These are phyloP conservation scores for Dasysyrphus tricinctus DNA, from an alignment of 2,888 invertebrate genomes.

Conservation along the genomic window DNA sequence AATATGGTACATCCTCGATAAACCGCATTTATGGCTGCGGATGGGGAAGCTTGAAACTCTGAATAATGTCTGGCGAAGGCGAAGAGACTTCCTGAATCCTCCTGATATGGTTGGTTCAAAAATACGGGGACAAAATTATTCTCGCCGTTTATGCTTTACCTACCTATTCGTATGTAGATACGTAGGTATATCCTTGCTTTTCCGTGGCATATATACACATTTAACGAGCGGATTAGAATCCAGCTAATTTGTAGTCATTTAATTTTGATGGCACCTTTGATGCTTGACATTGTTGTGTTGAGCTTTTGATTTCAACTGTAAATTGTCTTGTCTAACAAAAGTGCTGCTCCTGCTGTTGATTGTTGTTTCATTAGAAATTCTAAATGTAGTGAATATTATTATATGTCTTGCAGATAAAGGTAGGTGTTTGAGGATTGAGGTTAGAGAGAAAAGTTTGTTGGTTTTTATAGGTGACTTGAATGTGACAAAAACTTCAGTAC, in stretches of 20 bases:
- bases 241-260: constrained; percentile 71
- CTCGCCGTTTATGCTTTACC: neutral
- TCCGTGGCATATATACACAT: constrained; percentile 26
- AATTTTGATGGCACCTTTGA: constrained; percentile 72
- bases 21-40: constrained; percentile 52
- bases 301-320: constrained; percentile 70
- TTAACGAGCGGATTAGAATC: constrained; percentile 73
- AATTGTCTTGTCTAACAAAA: constrained; percentile 43
- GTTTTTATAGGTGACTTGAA: neutral
- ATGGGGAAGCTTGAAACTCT: constrained; percentile 6
- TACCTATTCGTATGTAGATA: neutral
- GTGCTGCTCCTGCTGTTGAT: neutral
- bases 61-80: constrained; percentile 10
- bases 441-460: constrained; percentile 54
- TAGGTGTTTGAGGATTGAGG: constrained; percentile 21
- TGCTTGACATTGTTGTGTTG: constrained; percentile 66
- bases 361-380: constrained; percentile 1
- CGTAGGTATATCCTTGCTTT: neutral
- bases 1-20: constrained; percentile 45
- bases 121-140: neutral
- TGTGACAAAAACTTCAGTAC: neutral
- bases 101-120: neutral
- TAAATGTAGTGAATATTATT: constrained; percentile 30
- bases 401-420: constrained; percentile 36
- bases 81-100: neutral